A percentile compares a stretch with the other conserved stretches of the same genome.
Conservation (phyloP, 2,888 invertebrate species). For the Philopedon plagiatum region DNA sequence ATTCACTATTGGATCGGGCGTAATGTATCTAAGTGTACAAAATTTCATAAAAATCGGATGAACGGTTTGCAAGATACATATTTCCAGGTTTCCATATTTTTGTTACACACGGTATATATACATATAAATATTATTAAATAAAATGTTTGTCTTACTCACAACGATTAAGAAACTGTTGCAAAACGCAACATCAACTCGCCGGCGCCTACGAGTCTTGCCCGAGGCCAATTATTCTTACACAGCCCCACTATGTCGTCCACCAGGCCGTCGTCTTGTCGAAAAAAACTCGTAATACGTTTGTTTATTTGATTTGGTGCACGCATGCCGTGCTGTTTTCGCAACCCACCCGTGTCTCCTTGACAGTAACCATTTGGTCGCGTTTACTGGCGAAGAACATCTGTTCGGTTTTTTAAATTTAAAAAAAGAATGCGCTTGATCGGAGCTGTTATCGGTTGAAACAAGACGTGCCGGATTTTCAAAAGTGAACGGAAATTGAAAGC, state of each 20-base stretch:
- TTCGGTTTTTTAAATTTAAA: slow-evolving; percentile 9
- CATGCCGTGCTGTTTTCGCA: slow-evolving; percentile 25
- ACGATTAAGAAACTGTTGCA: background rate
- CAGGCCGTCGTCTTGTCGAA: slow-evolving; percentile 32
- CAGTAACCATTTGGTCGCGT: slow-evolving; percentile 34
- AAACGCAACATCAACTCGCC: background rate
- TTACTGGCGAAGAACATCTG: slow-evolving; percentile 26
- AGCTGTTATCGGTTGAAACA: background rate
- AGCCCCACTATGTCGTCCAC: slow-evolving; percentile 30
- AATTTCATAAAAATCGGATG: no score
- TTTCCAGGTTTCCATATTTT: no score
- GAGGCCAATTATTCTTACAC: slow-evolving; percentile 32
- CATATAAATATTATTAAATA: no score
- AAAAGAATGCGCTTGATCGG: background rate
- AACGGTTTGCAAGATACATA: no score
- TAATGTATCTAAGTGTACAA: no score
- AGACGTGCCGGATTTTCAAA: background rate
- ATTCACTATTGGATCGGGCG: no score
- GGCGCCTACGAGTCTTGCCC: slow-evolving; percentile 39
- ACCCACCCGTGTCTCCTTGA: slow-evolving; percentile 28
- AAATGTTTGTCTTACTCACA: background rate
- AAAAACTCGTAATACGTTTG: slow-evolving; percentile 19
- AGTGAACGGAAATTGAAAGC: background rate
- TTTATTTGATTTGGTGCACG: slow-evolving; percentile 25
- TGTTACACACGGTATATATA: no score